Percentiles rank a stretch among this genome's conserved stretches.
These are phyloP conservation scores for Lasiommata megera DNA, from an alignment of 2,888 invertebrate species.

Conservation along the genomic window DNA sequence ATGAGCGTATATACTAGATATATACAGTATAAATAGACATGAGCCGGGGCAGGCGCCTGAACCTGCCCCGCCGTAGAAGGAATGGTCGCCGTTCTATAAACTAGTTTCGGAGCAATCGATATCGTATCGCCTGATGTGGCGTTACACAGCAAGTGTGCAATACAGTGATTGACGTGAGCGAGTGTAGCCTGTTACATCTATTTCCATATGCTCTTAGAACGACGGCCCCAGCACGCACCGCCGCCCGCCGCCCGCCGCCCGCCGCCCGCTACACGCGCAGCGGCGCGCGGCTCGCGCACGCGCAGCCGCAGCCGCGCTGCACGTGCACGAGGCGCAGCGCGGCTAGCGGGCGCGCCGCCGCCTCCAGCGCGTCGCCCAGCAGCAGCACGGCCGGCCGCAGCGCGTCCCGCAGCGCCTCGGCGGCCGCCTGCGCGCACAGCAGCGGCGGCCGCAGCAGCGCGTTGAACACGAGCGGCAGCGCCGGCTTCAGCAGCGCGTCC, in stretches of 20 bases:
- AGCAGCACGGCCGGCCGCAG: slow-evolving; percentile 49
- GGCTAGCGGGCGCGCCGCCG: slow-evolving; percentile 44
- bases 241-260: neutral
- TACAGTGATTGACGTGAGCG: too few relatives aligned
- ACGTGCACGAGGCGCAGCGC: slow-evolving; percentile 43
- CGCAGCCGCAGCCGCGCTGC: neutral
- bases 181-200: too few relatives aligned
- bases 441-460: slow-evolving; percentile 85
- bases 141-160: too few relatives aligned
- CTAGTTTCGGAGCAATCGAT: too few relatives aligned
- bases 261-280: neutral
- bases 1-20: too few relatives aligned
- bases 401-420: slow-evolving; percentile 83
- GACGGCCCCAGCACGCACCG: too few relatives aligned
- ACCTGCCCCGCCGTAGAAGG: too few relatives aligned
- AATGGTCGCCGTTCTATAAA: too few relatives aligned
- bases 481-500: slow-evolving; percentile 86
- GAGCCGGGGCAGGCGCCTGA: too few relatives aligned
- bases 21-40: too few relatives aligned
- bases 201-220: too few relatives aligned
- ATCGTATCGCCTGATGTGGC: too few relatives aligned
- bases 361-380: slow-evolving; percentile 44
- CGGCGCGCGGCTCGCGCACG: neutral
- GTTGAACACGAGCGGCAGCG: slow-evolving; percentile 85
- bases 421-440: slow-evolving; percentile 83